phyloP scores from a whole-genome alignment of 1,140 invertebrate genomes.

The Papilio polytes region DNA sequence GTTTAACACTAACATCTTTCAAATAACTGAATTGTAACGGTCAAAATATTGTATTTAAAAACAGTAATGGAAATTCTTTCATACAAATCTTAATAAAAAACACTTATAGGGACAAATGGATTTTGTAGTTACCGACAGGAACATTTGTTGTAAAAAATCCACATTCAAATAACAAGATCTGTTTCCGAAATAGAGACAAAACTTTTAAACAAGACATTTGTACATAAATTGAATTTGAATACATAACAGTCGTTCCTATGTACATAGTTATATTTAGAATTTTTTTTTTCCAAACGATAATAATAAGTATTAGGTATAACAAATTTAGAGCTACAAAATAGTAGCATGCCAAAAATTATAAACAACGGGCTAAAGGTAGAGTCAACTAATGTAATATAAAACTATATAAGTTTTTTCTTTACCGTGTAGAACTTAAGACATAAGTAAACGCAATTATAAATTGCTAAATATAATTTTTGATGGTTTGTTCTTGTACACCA shows the following conservation, averaged over 20 bases:
- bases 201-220: neutral
- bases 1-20: neutral
- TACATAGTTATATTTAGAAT: conserved; percentile 66
- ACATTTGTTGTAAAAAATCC: neutral
- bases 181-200: neutral
- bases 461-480: conserved; percentile 46
- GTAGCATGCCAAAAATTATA: conserved; percentile 75
- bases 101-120: neutral
- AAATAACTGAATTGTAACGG: neutral
- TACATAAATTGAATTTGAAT: conserved; percentile 1
- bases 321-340: conserved; percentile 61
- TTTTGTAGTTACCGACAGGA: neutral
- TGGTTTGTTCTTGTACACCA: neutral
- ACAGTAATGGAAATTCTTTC: neutral
- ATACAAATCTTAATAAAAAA: neutral
- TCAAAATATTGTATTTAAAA: neutral
- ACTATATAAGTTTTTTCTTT: conserved; percentile 41
- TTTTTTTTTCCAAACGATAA: conserved; percentile 46
- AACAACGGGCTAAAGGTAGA: conserved; percentile 47
- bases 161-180: neutral
- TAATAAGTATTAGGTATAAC: conserved; percentile 52
- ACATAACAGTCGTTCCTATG: conserved; percentile 72
- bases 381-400: conserved; percentile 39
- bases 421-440: conserved; percentile 42
- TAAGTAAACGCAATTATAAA: conserved; percentile 53